Conservation (phyloP, 2,888 invertebrate species). For the Tinea semifulvella region DNA sequence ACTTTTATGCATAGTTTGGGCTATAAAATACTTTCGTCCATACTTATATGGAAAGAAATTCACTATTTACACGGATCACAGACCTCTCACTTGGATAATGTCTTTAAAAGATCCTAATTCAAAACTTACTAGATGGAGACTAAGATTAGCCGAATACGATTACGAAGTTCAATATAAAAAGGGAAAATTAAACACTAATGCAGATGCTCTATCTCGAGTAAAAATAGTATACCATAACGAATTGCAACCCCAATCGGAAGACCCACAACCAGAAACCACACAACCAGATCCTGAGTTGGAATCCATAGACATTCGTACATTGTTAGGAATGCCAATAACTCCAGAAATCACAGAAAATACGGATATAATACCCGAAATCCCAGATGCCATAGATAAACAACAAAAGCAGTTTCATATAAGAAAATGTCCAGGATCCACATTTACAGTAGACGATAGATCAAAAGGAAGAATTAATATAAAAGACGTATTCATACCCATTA, state of each 20-base stretch:
- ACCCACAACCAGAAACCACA: slow-evolving; percentile 3
- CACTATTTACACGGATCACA: slow-evolving; percentile 36
- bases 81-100: slow-evolving; percentile 32
- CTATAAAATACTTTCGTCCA: slow-evolving; percentile 30
- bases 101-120: too few relatives aligned
- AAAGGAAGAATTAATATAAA: slow-evolving; percentile 19
- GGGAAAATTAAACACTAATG: slow-evolving; percentile 24
- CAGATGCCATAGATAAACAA: slow-evolving; percentile 25
- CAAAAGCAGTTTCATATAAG: slow-evolving; percentile 24
- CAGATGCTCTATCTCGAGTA: slow-evolving; percentile 24
- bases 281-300: too few relatives aligned
- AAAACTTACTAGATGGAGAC: slow-evolving; percentile 31
- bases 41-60: slow-evolving; percentile 34
- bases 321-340: too few relatives aligned
- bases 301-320: too few relatives aligned
- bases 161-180: slow-evolving; percentile 25
- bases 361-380: slow-evolving; percentile 11
- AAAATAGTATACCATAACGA: slow-evolving; percentile 18
- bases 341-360: not conserved
- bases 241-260: slow-evolving; percentile 12
- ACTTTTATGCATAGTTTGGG: slow-evolving; percentile 31
- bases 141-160: slow-evolving; percentile 27
- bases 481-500: slow-evolving; percentile 21
- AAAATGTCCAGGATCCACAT: slow-evolving; percentile 19
- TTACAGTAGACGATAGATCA: slow-evolving; percentile 22